Conservation (phyloP, 2,113 vertebrate genomes). For the Sebastes schlegelii region DNA sequence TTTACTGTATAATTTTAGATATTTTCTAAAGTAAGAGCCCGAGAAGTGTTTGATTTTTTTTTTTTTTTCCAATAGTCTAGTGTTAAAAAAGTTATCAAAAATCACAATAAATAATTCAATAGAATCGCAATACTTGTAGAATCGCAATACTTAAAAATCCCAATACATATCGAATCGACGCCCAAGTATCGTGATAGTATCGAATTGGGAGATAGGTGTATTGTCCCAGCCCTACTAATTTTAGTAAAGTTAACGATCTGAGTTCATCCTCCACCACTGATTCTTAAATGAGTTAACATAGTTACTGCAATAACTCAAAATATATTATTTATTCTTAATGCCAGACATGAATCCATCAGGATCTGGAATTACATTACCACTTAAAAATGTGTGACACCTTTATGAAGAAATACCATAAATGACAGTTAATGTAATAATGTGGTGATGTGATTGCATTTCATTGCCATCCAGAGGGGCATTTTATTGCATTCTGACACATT, state of each 20-base stretch:
- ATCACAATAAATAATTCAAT: too few relatives aligned
- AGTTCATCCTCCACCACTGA: neutral
- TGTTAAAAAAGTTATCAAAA: too few relatives aligned
- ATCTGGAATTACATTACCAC: conserved; percentile 16
- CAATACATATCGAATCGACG: too few relatives aligned
- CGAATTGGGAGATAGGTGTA: too few relatives aligned
- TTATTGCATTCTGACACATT: conserved; percentile 55
- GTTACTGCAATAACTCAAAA: neutral
- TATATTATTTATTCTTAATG: neutral
- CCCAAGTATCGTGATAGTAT: too few relatives aligned
- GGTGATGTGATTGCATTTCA: conserved; percentile 62
- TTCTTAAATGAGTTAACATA: neutral
- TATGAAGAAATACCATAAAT: conserved; percentile 35
- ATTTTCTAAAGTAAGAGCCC: too few relatives aligned
- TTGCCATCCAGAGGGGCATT: conserved; percentile 30
- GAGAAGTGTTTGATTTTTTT: too few relatives aligned
- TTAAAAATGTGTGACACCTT: conserved; percentile 11
- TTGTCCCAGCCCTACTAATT: neutral
- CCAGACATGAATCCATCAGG: neutral
- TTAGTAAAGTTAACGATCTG: neutral
- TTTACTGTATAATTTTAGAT: too few relatives aligned
- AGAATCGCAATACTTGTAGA: too few relatives aligned
- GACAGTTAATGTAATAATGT: conserved; percentile 58
- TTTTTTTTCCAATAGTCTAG: too few relatives aligned
- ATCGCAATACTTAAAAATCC: too few relatives aligned